These are phyloP conservation scores for Cladorhizidae sp. DNA, from an alignment of 37 sponge, comb jelly and placozoan species.

Conservation along the genomic window DNA sequence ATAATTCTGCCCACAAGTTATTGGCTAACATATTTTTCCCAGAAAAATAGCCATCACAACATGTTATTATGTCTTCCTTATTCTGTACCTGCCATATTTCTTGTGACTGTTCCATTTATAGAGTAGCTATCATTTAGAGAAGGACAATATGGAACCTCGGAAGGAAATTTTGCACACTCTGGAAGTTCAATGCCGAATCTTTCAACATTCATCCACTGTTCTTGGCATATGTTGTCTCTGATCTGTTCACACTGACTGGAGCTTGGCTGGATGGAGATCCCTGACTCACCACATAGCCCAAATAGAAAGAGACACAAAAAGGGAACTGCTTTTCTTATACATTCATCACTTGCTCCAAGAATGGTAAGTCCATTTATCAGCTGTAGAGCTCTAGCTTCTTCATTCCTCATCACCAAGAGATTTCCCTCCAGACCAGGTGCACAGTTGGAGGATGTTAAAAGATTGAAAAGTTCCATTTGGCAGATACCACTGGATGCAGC, in stretches of 20 bases:
- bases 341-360: neutral
- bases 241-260: slow-evolving; percentile 6
- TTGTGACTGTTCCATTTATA: too few relatives aligned
- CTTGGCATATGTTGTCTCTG: neutral
- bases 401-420: neutral
- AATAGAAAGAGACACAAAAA: slow-evolving; percentile 22
- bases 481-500: neutral
- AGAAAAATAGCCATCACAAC: too few relatives aligned
- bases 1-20: too few relatives aligned
- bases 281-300: neutral
- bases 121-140: too few relatives aligned
- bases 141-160: neutral
- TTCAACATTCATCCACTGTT: neutral
- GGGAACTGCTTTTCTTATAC: neutral
- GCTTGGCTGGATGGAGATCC: neutral
- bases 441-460: neutral
- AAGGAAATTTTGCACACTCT: neutral
- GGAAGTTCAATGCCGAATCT: neutral
- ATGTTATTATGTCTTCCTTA: too few relatives aligned
- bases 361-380: neutral
- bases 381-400: neutral
- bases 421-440: too few relatives aligned
- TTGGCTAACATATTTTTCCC: too few relatives aligned
- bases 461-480: neutral
- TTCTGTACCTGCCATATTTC: neutral